phyloP scores from a whole-genome alignment of 2,113 vertebrate species.

The Corythaixoides concolor region DNA sequence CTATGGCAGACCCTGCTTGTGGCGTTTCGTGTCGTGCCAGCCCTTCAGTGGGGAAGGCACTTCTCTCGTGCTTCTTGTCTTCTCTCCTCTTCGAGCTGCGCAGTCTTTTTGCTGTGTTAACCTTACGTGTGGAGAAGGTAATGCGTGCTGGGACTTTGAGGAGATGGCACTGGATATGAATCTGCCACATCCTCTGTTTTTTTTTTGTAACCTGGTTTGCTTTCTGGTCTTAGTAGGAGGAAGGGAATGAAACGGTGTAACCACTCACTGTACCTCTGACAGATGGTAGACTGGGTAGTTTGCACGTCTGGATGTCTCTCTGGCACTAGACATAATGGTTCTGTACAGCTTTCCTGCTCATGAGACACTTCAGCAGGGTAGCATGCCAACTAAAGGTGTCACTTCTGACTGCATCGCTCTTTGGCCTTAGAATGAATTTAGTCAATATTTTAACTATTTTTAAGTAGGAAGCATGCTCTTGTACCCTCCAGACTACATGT shows the following conservation, averaged over 20 bases:
- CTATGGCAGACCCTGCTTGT: neutral
- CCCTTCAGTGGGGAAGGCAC: neutral
- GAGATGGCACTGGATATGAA: neutral
- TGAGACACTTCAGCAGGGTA: neutral
- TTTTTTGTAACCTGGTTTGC: neutral
- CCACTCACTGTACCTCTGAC: neutral
- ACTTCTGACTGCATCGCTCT: neutral
- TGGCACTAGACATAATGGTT: neutral
- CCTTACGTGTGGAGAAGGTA: neutral
- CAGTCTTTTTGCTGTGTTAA: neutral
- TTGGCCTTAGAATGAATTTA: neutral
- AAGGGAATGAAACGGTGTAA: neutral
- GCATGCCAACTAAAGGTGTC: neutral
- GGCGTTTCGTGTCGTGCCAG: neutral
- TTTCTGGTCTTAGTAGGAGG: neutral
- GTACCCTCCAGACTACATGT: neutral
- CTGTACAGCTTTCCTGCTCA: neutral
- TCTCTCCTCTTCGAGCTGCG: neutral
- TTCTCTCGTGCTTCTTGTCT: neutral
- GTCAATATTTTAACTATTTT: neutral
- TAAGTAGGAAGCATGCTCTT: neutral
- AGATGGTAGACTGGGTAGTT: neutral
- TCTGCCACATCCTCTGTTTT: accelerated
- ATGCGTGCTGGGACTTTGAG: neutral
- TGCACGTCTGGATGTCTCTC: neutral